Percentiles rank a stretch among this genome's conserved stretches.
phyloP scores from a whole-genome alignment of 2,888 invertebrate genomes.

The Rotaria sp. region DNA sequence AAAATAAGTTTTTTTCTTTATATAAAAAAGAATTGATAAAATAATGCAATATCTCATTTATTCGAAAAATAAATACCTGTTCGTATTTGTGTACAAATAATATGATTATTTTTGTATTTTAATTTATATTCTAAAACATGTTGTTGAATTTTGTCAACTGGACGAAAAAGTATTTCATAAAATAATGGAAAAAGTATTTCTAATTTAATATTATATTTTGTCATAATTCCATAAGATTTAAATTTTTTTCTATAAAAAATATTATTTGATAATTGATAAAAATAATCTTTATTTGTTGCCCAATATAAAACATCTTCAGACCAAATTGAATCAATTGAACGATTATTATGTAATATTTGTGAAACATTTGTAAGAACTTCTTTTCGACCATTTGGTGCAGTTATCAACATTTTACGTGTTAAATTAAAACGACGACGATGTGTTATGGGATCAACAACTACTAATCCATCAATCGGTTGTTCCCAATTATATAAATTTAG shows the following conservation, averaged over 20 bases:
- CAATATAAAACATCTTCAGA: background rate
- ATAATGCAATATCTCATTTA: too few relatives aligned
- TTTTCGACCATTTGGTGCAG: background rate
- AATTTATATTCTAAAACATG: background rate
- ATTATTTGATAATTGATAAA: slow-evolving; percentile 15
- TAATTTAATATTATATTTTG: slow-evolving; percentile 27
- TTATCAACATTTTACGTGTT: slow-evolving; percentile 27
- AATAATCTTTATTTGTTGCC: slow-evolving; percentile 23
- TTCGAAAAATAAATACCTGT: background rate
- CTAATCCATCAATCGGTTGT: background rate
- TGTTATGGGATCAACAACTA: background rate
- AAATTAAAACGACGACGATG: background rate
- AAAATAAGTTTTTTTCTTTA: too few relatives aligned
- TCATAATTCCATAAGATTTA: slow-evolving; percentile 19
- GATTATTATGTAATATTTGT: background rate
- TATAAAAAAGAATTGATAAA: too few relatives aligned
- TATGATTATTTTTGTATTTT: background rate
- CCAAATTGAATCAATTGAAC: background rate
- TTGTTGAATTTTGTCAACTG: background rate
- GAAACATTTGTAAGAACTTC: background rate
- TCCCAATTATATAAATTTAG: slow-evolving; percentile 34
- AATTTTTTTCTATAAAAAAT: slow-evolving; percentile 11
- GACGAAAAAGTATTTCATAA: background rate
- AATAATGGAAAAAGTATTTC: slow-evolving; percentile 24
- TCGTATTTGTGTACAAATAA: slow-evolving; percentile 35